Evolutionary conservation across 2,888 invertebrate genomes (phyloP).

Genomic region (Brachypterus glaber): DNA sequence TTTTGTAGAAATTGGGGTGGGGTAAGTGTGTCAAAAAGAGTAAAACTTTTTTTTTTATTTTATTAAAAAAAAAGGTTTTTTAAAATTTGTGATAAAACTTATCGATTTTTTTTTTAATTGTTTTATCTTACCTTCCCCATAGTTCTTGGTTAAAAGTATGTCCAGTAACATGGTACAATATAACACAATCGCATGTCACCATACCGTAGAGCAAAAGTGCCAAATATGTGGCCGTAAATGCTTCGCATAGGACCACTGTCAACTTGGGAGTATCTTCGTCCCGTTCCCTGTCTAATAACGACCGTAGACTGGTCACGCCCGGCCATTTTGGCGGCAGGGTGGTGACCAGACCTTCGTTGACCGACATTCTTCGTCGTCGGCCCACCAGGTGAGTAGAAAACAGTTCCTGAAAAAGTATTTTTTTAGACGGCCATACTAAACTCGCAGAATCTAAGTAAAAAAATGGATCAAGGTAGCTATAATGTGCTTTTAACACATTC

Average conservation of each 20-base stretch:
- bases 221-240: constrained; percentile 87
- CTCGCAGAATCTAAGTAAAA: too few species aligned
- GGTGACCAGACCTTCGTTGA: constrained; percentile 70
- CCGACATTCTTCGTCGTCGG: constrained; percentile 62
- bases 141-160: constrained; percentile 69
- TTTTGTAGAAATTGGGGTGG: too few species aligned
- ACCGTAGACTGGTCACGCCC: constrained; percentile 86
- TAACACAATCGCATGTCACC: constrained; percentile 86
- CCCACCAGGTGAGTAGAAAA: constrained; percentile 61
- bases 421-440: too few species aligned
- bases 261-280: constrained; percentile 90
- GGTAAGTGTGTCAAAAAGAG: too few species aligned
- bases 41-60: too few species aligned
- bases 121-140: constrained; percentile 49
- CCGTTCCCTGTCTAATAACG: constrained; percentile 82
- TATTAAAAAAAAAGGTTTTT: not conserved
- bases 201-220: constrained; percentile 88
- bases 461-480: too few species aligned
- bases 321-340: constrained; percentile 88
- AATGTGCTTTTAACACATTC: too few species aligned
- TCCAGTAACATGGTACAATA: constrained; percentile 78
- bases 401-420: constrained; percentile 31
- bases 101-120: constrained; percentile 3
- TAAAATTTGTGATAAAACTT: not conserved
- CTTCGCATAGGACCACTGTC: constrained; percentile 83